Evolutionary conservation across 1,140 invertebrate species (phyloP), one percentile per base, ranked within the genome.

Genomic region (Drosophila nigromelanica): DNA sequence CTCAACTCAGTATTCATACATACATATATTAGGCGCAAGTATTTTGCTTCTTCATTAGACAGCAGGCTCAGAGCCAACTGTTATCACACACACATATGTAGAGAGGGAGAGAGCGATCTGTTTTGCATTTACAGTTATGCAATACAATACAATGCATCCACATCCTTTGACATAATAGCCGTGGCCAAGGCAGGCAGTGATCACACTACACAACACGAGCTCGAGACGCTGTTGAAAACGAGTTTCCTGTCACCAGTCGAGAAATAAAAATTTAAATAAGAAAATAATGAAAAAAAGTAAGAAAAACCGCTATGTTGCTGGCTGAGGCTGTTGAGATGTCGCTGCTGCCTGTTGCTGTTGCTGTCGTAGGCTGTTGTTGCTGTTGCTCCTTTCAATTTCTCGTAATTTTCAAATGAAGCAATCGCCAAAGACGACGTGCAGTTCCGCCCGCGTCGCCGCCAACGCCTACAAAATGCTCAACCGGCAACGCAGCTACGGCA

Each of bases 121-220:
- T 70, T 80, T 80, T 80, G 78, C 73, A 80, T 81, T 81, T 70
- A 85, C 80, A 80, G 80, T 85, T 85, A 85, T 85, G 80, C 80
- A 85, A 82, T 59, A 72, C 47, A 71, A 77, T 60, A 82, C 79
- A 81, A 85, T 85, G 80, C 76, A 70, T 73, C 52, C 76, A 60
- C 70, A 73, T 76, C 80, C 82, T 77, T 85, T 73, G 80, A 73
- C 73, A 85, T 76, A 80, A 80, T 70, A 73, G 43, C 64, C 50
- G 39, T 12, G 35, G 52, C 58, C 15, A 45, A 42, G 55, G 37
- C 54, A 40, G 39, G 55, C 52, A 40, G 10, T 54, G 66, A 45
- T 54, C 59, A 70, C 67, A 62, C 48, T 33, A 47, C 18, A 47
- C 18, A 47, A 48, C 55, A 59, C 37, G 12, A 47, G 14, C 14